Evolutionary conservation across 2,888 invertebrate genomes (phyloP), one percentile per base, ranked within the genome.

Genomic region (Xestia sexstrigata): DNA sequence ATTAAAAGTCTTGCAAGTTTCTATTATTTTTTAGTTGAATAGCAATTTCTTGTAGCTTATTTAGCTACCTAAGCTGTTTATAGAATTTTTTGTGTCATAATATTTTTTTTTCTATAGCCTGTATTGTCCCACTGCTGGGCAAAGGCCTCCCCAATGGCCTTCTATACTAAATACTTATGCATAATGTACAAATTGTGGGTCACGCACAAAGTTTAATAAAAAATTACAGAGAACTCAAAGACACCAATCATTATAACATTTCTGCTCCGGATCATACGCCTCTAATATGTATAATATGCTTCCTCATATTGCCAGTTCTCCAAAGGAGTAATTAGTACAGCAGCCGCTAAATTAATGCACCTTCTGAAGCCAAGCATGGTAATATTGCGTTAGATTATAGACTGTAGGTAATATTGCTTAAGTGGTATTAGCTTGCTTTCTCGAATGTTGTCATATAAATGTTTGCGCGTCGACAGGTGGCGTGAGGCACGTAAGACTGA

Each of bases 311-410:
- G 42, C 58, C 66, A 11, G 4, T 83, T 60, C 69, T 70, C 82
- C 26, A 73, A 83, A 77, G 72, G 62, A 81, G 72, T 84, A 84
- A 83, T 84, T 84, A 83, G 70, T 58, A 66, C 69, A 45, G 69
- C 71, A 76, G 66, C 69, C 66, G 76, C 77, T 67, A 52, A 77
- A 81, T 70, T 84, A 81, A 66, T 77, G 76, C 81, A 84, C 62
- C 76, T 76, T 17, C 55, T 45, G 81, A 81, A 72, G 76, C 62
- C 70, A 49, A 69, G 84, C 62, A 58, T 66, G 69, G 69, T 52
- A 81, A 84, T 83, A 84, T 72, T 66, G 65, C 39, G 62, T 81
- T 62, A 58, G 39, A 84, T 84, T 84, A 84, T 76, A 76, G 65
- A 65, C 68, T 65, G 35, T 23, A 45, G 60, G 62, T 74, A 71